phyloP scores from a whole-genome alignment of 1,140 invertebrate genomes.

The Philotrypesis tridentata region DNA sequence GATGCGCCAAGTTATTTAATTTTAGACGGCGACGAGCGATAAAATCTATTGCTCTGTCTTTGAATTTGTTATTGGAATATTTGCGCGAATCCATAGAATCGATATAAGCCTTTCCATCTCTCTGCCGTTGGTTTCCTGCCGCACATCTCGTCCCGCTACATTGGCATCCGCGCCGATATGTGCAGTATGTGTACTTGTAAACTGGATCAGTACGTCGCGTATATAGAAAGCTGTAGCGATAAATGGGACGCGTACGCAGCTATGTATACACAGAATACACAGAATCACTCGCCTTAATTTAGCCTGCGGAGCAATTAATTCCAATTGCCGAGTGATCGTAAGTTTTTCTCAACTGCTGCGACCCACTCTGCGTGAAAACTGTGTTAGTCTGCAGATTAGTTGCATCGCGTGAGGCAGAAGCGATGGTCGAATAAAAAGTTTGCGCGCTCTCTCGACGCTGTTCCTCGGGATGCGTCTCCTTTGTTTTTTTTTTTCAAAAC shows the following conservation, averaged over 20 bases:
- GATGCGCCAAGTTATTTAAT: no score
- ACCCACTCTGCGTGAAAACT: no score
- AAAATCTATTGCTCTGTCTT: no score
- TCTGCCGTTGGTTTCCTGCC: not conserved
- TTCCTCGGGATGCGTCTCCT: no score
- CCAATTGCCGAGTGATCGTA: not conserved
- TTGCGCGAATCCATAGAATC: not conserved
- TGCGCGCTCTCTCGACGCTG: not conserved
- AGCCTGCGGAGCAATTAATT: not conserved
- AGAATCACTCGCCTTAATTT: not conserved
- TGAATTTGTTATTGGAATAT: not conserved
- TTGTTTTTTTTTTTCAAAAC: not conserved
- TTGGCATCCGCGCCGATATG: not conserved
- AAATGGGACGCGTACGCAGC: conserved; percentile 2
- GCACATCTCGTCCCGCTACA: not conserved
- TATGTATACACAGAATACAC: not conserved
- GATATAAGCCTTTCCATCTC: not conserved
- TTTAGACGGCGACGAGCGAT: no score
- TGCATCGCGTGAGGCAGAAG: no score
- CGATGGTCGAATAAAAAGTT: not conserved
- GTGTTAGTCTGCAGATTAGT: no score
- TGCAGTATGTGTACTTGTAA: not conserved
- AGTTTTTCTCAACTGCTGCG: no score
- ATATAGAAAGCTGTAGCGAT: not conserved
- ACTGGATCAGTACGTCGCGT: conserved; percentile 8